Evolutionary conservation across 2,888 invertebrate species (phyloP), one percentile per base, ranked within the genome.

Genomic region (Euplagia quadripunctaria): DNA sequence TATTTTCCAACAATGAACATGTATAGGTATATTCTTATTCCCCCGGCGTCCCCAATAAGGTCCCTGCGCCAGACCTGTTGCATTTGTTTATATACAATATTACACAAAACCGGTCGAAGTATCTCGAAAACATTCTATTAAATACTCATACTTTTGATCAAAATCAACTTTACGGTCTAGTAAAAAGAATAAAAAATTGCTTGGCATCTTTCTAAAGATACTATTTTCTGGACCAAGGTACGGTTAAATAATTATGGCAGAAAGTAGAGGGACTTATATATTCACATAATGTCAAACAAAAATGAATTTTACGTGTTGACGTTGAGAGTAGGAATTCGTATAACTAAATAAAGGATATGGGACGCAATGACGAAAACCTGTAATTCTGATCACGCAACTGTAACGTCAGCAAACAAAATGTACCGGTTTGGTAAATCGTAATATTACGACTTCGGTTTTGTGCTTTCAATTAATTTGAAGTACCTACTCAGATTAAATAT

Each of bases 61-160:
- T 85, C 80, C 82, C 82, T 79, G 69, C 71, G 72, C 66, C 75
- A 74, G 83, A 90, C 92, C 89, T 91, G 91, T 94, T 93, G 91
- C 91, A 84, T 87, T 79, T 84, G 86, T 92, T 91, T 93, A 90
- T 92, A 93, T 92, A 93, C 91, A 85, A 88, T 84, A 82, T 87
- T 83, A 86, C 82, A 83, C 83, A 85, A 87, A 88, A 88, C 86
- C 82, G 79, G 79, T 84, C 78, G 87, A 90, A 87, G 75, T 65
- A 85, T 91, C 92, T 88, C 86, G 91, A 91, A 87, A 79, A 77
- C 61, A 72, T 31, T 64, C 14, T 73, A 80, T 61, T 73, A 52
- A 31, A 71, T 16, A 66, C 4, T 20, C 1, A 41, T 11, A n/a
- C 2, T 11, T 31, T 12, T 42, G 64, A 4, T n/a, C 14, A 2